Evolutionary conservation across 2,888 invertebrate species (phyloP).

Genomic region (Lingula anatina): DNA sequence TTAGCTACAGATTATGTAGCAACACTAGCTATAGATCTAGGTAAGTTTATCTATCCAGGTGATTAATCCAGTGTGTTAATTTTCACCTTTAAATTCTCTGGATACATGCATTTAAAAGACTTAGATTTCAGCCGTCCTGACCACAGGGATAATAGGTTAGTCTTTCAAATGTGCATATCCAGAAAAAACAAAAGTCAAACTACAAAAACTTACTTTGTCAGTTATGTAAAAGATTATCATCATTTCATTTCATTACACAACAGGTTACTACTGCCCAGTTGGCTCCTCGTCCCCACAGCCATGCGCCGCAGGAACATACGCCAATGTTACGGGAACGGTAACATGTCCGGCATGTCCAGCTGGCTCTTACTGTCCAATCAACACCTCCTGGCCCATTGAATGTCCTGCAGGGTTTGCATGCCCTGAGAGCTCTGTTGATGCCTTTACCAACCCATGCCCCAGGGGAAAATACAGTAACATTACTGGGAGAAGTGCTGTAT

Average conservation of each 20-base stretch:
- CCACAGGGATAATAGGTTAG: too few species aligned
- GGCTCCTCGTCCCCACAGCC: slow-evolving; percentile 26
- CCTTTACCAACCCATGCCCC: slow-evolving; percentile 28
- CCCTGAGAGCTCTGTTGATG: slow-evolving; percentile 12
- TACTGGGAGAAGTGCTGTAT: slow-evolving; percentile 21
- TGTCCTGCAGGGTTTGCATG: slow-evolving; percentile 45
- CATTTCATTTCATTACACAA: slow-evolving; percentile 3
- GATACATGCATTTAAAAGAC: too few species aligned
- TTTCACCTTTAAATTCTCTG: too few species aligned
- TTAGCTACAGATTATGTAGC: too few species aligned
- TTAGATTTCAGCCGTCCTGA: too few species aligned
- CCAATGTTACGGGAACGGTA: slow-evolving; percentile 24
- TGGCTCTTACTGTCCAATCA: slow-evolving; percentile 38
- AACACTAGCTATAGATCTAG: too few species aligned
- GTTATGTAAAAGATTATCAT: too few species aligned
- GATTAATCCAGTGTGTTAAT: too few species aligned
- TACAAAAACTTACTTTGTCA: too few species aligned
- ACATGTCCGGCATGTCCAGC: slow-evolving; percentile 32
- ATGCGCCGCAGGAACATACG: slow-evolving; percentile 31
- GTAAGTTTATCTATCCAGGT: too few species aligned
- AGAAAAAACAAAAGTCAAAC: too few species aligned
- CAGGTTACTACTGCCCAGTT: slow-evolving; percentile 35
- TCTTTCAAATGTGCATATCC: too few species aligned
- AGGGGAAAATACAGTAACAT: slow-evolving; percentile 41
- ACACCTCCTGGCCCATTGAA: slow-evolving; percentile 33